Evolutionary conservation across 2,888 invertebrate species (phyloP).

Genomic region (Lithophane semibrunnea): DNA sequence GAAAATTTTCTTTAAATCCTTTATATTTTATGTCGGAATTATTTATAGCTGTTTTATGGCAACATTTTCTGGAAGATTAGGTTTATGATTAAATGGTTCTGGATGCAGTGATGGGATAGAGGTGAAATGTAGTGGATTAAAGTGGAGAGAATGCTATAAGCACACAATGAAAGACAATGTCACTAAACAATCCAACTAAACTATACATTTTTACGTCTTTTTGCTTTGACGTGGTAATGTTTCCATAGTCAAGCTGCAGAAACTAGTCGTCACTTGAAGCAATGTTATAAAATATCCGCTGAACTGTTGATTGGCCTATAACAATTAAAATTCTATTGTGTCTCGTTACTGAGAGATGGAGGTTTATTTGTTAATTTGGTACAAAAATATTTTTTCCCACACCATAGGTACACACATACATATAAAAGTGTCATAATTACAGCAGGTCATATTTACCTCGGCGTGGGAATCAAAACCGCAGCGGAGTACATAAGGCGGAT

Average conservation of each 20-base stretch:
- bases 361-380: no score
- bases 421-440: constrained; percentile 31
- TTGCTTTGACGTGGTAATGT: no score
- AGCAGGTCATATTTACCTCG: constrained; percentile 39
- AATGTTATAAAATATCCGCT: not conserved
- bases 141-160: constrained; percentile 10
- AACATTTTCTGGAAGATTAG: constrained; percentile 54
- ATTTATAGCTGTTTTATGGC: constrained; percentile 56
- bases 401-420: not conserved
- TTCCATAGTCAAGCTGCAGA: not conserved
- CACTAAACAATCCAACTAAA: not conserved
- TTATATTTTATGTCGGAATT: constrained; percentile 56
- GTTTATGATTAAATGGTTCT: constrained; percentile 44
- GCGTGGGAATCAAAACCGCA: constrained; percentile 45
- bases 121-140: constrained; percentile 27
- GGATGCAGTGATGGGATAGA: constrained; percentile 8
- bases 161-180: not conserved
- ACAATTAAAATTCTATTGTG: no score
- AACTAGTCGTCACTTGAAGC: not conserved
- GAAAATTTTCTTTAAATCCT: constrained; percentile 64
- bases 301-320: no score
- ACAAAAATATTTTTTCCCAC: not conserved
- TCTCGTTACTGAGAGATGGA: no score
- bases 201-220: not conserved
- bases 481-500: constrained; percentile 15